Evolutionary conservation across 2,113 vertebrate species (phyloP), one percentile per base, ranked within the genome.

Genomic region (Camelus dromedarius): DNA sequence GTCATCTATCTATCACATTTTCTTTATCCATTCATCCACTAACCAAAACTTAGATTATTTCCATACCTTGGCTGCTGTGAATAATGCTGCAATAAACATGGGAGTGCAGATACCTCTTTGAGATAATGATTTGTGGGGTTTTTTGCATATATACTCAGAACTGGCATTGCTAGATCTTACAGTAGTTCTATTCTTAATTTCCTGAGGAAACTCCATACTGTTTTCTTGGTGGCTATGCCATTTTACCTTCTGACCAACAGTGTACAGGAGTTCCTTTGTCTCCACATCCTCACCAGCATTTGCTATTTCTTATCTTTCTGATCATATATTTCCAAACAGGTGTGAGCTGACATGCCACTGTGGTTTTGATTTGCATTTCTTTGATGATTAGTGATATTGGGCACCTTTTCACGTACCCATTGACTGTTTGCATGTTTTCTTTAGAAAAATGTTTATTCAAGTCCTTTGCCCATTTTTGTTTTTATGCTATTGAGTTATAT

Each of bases 361-460:
- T 30, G 66, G n/a, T 88, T 52, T 81, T 81, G n/a, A 73, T 64
- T 46, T 81, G n/a, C n/a, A 42, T 62, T 64, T 94, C 12, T 79
- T 56, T 82, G 46, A 7, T 73, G 4, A 64, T 60, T 54, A 64
- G 13, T 81, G 46, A 89, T 56, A 52, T 2, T 82, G 67, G 26
- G 4, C 15, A 54, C 15, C 28, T 56, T 93, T 76, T 77, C 77
- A 67, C 20, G 20, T 56, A 67, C 72, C 26, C 81, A 66, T 64
- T 52, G 38, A 32, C 11, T 58, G 60, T 35, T 35, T 94, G 75
- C 20, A 75, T 54, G 46, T 66, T 48, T 84, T 66, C 56, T 81
- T 91, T 35, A 76, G 81, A 93, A 85, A 76, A 89, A 72, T 89
- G 58, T 94, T 50, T 81, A 22, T 82, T 79, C 38, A 56, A 35